Evolutionary conservation across 2,888 invertebrate genomes (phyloP), one percentile per base, ranked within the genome.

Genomic region (Cataglyphis cursor): DNA sequence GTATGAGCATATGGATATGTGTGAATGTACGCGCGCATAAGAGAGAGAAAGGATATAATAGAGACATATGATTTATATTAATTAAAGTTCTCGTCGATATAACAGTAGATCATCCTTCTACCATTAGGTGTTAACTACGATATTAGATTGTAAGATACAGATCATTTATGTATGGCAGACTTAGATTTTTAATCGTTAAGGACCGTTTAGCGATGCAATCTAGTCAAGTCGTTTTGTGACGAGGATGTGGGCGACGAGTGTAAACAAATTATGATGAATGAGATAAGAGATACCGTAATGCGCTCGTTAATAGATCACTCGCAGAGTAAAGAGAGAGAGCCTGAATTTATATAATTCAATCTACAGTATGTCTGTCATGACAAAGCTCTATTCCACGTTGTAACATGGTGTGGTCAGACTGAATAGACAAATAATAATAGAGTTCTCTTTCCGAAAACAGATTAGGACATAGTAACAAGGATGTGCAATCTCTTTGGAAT

Each of bases 131-230:
- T 94, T 94, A 92, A 76, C 88, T 91, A 92, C 87, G 91, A 94
- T 93, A 93, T 88, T 94, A 93, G 91, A 88, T 84, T 88, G 59
- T 93, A 93, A 92, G 88, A 81, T 87, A 83, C 87, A 86, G 83
- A 88, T 90, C 87, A 92, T 91, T 80, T 89, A 90, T 91, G 90
- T 87, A 88, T 88, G 90, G 86, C 82, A 89, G 85, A 82, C 86
- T 86, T 92, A 93, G 92, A 89, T 87, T 76, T 80, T 90, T 89
- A 90, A 90, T 83, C 87, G 88, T 92, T 92, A 92, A 85, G 85
- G 89, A 90, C 90, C 90, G 90, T 91, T 94, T 94, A 94, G 92
- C 93, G 93, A 93, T 91, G 93, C 94, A 94, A 94, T 94, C 94
- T 94, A 94, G 94, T 94, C 94, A 94, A 92, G 90, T 89, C 76